phyloP scores from a whole-genome alignment of 2,888 invertebrate species.

The Patella pellucida region DNA sequence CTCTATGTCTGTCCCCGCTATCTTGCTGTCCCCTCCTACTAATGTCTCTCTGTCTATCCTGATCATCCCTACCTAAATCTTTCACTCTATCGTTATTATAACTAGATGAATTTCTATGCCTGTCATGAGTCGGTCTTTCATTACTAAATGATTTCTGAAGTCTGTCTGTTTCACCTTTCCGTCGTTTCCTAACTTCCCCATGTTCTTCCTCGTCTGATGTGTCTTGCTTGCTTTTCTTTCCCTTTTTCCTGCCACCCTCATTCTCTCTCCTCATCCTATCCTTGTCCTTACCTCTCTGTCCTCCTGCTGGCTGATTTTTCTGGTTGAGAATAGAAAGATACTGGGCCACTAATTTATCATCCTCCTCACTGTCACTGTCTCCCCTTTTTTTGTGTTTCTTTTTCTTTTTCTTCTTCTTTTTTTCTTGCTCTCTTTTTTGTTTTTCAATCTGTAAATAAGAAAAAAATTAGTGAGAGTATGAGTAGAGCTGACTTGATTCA shows the following conservation, averaged over 20 bases:
- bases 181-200: background rate
- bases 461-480: background rate
- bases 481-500: no score
- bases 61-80: conserved; percentile 16
- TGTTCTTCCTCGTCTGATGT: background rate
- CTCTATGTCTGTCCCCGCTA: conserved; percentile 19
- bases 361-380: conserved; percentile 66
- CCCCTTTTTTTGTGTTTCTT: conserved; percentile 65
- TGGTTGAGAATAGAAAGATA: conserved; percentile 62
- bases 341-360: conserved; percentile 61
- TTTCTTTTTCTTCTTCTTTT: conserved; percentile 20
- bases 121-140: background rate
- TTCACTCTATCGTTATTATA: background rate
- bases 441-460: conserved; percentile 32
- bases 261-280: conserved; percentile 13
- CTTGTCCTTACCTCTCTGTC: background rate
- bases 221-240: conserved; percentile 12
- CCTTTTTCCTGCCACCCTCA: conserved; percentile 16
- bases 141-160: no score
- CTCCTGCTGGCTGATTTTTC: conserved; percentile 46
- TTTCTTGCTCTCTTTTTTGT: conserved; percentile 30
- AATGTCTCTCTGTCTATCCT: conserved; percentile 12
- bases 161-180: background rate
- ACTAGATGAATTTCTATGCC: background rate
- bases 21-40: background rate